These are phyloP conservation scores for Onchidella celtica DNA, from an alignment of 2,888 invertebrate species.

Conservation along the genomic window DNA sequence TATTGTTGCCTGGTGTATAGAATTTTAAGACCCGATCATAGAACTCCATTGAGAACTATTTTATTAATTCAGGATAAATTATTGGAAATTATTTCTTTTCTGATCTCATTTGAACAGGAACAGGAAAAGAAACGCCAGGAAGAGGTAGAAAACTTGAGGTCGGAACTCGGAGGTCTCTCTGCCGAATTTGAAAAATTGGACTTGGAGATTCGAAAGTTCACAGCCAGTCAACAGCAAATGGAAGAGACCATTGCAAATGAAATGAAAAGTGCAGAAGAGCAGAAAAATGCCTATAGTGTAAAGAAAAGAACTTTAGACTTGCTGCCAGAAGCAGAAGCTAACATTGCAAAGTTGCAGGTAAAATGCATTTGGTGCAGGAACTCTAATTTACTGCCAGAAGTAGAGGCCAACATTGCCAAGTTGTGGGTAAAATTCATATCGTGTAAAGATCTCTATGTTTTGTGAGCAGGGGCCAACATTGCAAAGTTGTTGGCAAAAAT, in stretches of 20 bases:
- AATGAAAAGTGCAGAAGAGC: constrained; percentile 75
- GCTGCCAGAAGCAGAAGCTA: constrained; percentile 83
- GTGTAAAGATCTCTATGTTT: too few species aligned
- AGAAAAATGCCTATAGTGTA: constrained; percentile 76
- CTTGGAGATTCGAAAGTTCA: constrained; percentile 74
- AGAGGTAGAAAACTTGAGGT: constrained; percentile 73
- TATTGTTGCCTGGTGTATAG: too few species aligned
- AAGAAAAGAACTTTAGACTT: constrained; percentile 84
- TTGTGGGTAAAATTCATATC: constrained; percentile 78
- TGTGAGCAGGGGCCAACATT: too few species aligned
- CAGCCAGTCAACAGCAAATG: constrained; percentile 75
- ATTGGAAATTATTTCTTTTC: background rate
- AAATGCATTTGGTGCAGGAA: constrained; percentile 81
- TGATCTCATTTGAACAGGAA: constrained; percentile 63
- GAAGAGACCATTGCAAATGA: constrained; percentile 80
- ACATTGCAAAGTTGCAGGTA: constrained; percentile 79
- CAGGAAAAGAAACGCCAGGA: constrained; percentile 75
- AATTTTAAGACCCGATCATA: too few species aligned
- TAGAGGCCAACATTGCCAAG: constrained; percentile 80
- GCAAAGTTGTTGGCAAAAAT: too few species aligned
- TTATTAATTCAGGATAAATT: too few species aligned
- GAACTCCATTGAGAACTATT: too few species aligned
- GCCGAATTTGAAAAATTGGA: constrained; percentile 73
- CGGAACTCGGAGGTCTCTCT: constrained; percentile 71
- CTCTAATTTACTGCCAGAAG: constrained; percentile 85